Evolutionary conservation across 2,888 invertebrate genomes (phyloP).

Genomic region (Sphaerophoria rueppellii): DNA sequence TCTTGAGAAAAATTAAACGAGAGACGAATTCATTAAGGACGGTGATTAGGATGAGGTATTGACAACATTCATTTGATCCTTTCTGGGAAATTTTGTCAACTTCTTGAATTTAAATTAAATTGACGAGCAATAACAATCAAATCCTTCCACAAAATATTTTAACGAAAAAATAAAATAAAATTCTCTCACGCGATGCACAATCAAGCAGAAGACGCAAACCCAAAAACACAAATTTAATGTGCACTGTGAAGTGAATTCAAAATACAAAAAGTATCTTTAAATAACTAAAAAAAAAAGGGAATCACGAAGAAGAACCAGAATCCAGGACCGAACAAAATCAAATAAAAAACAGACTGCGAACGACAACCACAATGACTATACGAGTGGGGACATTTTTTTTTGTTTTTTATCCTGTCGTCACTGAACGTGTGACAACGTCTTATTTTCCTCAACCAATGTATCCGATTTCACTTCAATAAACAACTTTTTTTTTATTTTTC

Average conservation of each 20-base stretch:
- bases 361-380: background rate
- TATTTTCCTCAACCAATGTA: constrained; percentile 4
- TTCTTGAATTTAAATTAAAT: constrained; percentile 55
- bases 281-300: background rate
- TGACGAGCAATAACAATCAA: constrained; percentile 32
- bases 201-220: constrained; percentile 13
- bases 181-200: constrained; percentile 65
- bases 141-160: constrained; percentile 33
- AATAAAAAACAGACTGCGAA: no score
- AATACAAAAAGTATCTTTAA: constrained; percentile 10
- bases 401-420: constrained; percentile 23
- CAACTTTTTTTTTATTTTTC: constrained; percentile 48
- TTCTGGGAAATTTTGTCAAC: constrained; percentile 41
- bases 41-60: background rate
- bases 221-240: background rate
- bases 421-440: constrained; percentile 61
- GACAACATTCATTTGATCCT: constrained; percentile 55
- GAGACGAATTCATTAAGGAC: constrained; percentile 24
- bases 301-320: constrained; percentile 27
- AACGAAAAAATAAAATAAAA: constrained; percentile 4
- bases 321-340: constrained; percentile 53
- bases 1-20: constrained; percentile 10
- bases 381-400: constrained; percentile 7
- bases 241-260: constrained; percentile 54
- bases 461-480: constrained; percentile 57